Conservation (phyloP, 2,797 vertebrate species). For the Megalops cyprinoides region DNA sequence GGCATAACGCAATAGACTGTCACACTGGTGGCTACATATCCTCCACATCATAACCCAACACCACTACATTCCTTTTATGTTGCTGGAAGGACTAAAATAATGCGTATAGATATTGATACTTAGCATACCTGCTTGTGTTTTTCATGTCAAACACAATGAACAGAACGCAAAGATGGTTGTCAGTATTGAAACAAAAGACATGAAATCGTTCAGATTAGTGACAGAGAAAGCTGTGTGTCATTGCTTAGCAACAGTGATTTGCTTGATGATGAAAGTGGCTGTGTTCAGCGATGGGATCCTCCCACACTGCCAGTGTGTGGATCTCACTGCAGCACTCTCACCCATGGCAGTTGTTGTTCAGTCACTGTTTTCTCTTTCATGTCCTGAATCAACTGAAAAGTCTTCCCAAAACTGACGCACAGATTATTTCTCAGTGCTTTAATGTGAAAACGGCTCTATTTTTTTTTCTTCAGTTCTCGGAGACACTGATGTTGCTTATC, state of each 20-base stretch:
- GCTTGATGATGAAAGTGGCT: slow-evolving; percentile 35
- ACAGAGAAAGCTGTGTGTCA: slow-evolving; percentile 11
- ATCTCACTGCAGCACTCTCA: not conserved
- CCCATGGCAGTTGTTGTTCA: not conserved
- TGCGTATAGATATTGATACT: not conserved
- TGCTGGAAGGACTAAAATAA: not conserved
- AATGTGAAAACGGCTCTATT: not conserved
- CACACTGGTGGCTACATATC: not conserved
- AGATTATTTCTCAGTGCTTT: not conserved
- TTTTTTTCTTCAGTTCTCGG: not conserved
- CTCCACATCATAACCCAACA: not conserved
- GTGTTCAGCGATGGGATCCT: slow-evolving; percentile 3
- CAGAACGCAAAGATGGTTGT: not conserved
- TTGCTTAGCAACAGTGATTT: slow-evolving; percentile 38
- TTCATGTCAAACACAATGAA: not conserved
- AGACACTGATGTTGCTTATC: no score
- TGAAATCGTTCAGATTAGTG: not conserved
- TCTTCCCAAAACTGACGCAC: not conserved
- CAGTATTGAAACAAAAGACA: not conserved
- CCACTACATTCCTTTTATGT: not conserved
- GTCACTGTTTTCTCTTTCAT: not conserved
- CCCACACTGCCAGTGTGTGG: slow-evolving; percentile 5
- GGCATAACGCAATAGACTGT: no score
- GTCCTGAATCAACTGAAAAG: not conserved
- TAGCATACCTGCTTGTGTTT: not conserved